These are phyloP conservation scores for Planococcus citri DNA, from an alignment of 1,140 invertebrate genomes.

Conservation along the genomic window DNA sequence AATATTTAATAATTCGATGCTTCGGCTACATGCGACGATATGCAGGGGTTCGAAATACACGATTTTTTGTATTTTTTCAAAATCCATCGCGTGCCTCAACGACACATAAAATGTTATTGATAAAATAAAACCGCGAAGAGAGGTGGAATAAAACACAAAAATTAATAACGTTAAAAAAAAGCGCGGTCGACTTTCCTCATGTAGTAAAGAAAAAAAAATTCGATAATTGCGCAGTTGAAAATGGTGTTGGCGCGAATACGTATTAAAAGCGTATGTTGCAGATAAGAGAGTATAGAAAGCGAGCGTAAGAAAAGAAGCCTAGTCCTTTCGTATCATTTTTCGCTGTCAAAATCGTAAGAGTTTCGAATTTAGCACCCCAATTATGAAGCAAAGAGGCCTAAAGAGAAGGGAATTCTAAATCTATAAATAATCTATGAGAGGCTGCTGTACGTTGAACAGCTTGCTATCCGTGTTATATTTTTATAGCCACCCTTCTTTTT, in stretches of 20 bases:
- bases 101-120: too few relatives aligned
- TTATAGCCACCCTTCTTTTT: neutral
- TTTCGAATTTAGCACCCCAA: slow-evolving; percentile 6
- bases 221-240: neutral
- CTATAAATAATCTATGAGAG: slow-evolving; percentile 7
- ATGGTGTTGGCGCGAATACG: neutral
- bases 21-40: too few relatives aligned
- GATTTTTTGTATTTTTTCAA: too few relatives aligned
- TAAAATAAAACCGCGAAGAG: too few relatives aligned
- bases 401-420: slow-evolving; percentile 2
- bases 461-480: neutral
- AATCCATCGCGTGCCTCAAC: too few relatives aligned
- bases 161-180: too few relatives aligned
- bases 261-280: neutral
- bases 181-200: too few relatives aligned
- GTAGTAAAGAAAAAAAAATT: neutral
- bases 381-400: slow-evolving; percentile 1
- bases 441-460: neutral
- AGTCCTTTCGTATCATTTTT: slow-evolving; percentile 6
- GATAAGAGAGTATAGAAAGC: neutral
- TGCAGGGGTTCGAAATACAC: too few relatives aligned
- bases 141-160: too few relatives aligned
- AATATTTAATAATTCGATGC: too few relatives aligned
- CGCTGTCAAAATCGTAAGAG: slow-evolving; percentile 1
- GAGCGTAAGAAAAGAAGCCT: neutral